Evolutionary conservation across 92 coral and sea anemone genomes (phyloP).

Genomic region (Zoanthus sociatus): DNA sequence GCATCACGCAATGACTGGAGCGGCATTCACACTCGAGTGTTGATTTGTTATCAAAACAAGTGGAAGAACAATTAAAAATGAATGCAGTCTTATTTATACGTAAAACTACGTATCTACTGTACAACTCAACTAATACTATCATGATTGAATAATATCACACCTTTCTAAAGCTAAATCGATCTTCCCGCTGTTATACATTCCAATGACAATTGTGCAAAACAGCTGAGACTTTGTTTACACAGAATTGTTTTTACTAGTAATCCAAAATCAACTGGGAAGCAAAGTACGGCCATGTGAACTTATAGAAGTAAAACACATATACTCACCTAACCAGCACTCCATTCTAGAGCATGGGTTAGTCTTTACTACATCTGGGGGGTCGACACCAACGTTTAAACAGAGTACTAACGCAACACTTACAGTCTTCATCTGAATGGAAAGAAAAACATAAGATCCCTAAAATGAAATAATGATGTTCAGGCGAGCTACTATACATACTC

Average conservation of each 20-base stretch:
- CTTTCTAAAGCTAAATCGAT: background rate
- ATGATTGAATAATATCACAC: background rate
- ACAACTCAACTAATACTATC: background rate
- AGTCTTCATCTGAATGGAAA: slow-evolving; percentile 87
- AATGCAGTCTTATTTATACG: background rate
- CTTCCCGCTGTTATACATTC: background rate
- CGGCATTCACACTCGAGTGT: slow-evolving; percentile 7
- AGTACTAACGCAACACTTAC: slow-evolving; percentile 95
- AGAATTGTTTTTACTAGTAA: background rate
- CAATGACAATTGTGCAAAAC: background rate
- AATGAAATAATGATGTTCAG: background rate
- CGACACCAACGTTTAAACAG: slow-evolving; percentile 96
- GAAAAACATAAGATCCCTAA: background rate
- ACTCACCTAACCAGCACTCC: slow-evolving; percentile 99
- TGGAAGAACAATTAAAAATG: background rate
- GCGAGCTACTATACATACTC: slow-evolving; percentile 66
- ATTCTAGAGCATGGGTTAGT: slow-evolving; percentile 95
- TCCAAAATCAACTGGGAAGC: background rate
- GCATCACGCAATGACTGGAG: slow-evolving; percentile 14
- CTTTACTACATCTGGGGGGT: slow-evolving; percentile 98
- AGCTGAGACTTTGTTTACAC: slow-evolving; percentile 36
- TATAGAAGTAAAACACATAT: background rate
- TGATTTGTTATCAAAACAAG: slow-evolving; percentile 1
- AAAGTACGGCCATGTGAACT: background rate
- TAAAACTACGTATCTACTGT: background rate